Evolutionary conservation across 37 sponge, comb jelly and placozoan species (phyloP), one percentile per base, ranked within the genome.

Genomic region (Hexactinellida sp.): DNA sequence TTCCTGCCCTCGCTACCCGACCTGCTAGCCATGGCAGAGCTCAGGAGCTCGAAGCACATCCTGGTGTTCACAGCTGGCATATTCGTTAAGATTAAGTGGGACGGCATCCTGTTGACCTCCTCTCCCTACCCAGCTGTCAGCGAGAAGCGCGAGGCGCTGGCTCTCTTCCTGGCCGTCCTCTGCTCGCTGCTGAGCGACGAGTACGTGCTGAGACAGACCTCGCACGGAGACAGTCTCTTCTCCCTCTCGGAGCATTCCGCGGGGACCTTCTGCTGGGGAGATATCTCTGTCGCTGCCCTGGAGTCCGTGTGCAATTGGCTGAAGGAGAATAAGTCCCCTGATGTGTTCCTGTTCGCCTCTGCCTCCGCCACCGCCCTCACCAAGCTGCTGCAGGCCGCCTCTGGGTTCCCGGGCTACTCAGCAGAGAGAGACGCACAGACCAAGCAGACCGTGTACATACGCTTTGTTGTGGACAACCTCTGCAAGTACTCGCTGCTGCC

Each of bases 1-100:
- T 92, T 89, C 54, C n/a, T 85, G n/a, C 95, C 95, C 23, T 85
- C 89, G 71, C 55, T 89, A 24, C 36, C 83, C 5, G 88, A 84
- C 34, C 51, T 94, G 82, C 90, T 92, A 1, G 28, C 37, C 63
- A 94, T 94, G 93, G 87, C 89, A 37, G 89, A 90, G 85, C 88
- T 91, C 23, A 35, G 88, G 5, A 16, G 24, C 21, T 84, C 10
- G 0, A 82, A 87, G 1, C 36, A 63, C 34, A 63, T 23, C 38
- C 89, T 93, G 30, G 84, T 93, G 82, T 93, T 93, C 82, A 54
- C 90, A 36, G 91, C 89, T 10, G 82, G 82, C 24, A 84, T 93
- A 24, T 90, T 90, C n/a, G 88, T 91, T 0, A 24, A 30, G 5
- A 37, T 90, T 39, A 85, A 93, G 71, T 93, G 93, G 93, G 83